phyloP scores from a whole-genome alignment of 2,113 vertebrate genomes.

The Heterochromis multidens region DNA sequence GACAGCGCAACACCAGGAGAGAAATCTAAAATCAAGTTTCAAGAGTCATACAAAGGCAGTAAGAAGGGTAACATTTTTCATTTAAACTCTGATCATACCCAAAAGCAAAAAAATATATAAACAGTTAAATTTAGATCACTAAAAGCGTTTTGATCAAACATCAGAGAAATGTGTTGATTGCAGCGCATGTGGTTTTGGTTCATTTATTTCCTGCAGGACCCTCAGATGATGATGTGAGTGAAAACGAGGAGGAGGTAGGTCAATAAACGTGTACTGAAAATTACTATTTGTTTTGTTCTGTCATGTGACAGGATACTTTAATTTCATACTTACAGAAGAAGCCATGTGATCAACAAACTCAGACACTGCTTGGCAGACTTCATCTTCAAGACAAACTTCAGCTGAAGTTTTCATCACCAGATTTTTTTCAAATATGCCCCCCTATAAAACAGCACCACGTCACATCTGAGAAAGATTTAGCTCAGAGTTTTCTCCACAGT shows the following conservation, averaged over 20 bases:
- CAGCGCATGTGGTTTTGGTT: neutral
- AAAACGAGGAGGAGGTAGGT: neutral
- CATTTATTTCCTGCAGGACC: neutral
- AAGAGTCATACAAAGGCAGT: neutral
- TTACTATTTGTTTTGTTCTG: neutral
- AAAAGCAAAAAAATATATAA: neutral
- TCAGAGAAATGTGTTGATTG: neutral
- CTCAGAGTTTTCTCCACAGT: conserved; percentile 53
- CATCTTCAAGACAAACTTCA: conserved; percentile 33
- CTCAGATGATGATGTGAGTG: neutral
- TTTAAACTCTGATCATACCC: neutral
- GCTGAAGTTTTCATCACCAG: conserved; percentile 36
- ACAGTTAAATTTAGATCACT: neutral
- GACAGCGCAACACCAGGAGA: neutral
- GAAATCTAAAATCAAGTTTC: neutral
- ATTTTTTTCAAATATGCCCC: conserved; percentile 62
- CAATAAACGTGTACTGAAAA: neutral
- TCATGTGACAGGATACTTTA: neutral
- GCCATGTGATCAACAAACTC: neutral
- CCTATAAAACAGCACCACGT: neutral
- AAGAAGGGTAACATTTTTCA: neutral
- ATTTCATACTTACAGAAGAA: neutral
- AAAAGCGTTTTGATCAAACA: neutral
- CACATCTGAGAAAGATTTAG: conserved; percentile 56
- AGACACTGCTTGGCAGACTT: conserved; percentile 22